A percentile compares a stretch with the other conserved stretches of the same genome.
phyloP scores from a whole-genome alignment of 2,888 invertebrate genomes.

The Limnephilus rhombicus region DNA sequence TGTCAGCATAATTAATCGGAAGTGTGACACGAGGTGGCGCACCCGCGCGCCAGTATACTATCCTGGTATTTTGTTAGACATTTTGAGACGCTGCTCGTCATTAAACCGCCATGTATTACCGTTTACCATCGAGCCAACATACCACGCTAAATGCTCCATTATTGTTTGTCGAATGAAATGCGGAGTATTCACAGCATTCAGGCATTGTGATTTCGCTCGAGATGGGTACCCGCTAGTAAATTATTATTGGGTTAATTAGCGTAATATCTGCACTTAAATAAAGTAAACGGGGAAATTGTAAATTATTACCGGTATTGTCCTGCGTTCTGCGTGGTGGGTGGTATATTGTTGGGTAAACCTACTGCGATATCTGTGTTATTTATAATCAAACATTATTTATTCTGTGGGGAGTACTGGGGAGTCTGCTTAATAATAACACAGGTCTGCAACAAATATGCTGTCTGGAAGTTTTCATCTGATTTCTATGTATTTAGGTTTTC shows the following conservation, averaged over 20 bases:
- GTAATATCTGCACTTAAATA: background rate
- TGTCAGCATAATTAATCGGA: conserved; percentile 50
- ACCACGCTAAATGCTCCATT: conserved; percentile 16
- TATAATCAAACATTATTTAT: too few species aligned
- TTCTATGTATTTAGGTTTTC: too few species aligned
- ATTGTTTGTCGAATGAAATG: conserved; percentile 1
- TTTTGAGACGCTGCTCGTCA: conserved; percentile 29
- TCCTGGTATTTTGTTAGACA: conserved; percentile 29
- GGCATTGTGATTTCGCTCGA: conserved; percentile 11
- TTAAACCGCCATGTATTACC: conserved; percentile 30
- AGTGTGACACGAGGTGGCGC: conserved; percentile 37
- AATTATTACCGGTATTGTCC: background rate
- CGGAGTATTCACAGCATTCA: background rate
- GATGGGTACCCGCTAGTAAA: background rate
- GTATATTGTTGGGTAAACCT: background rate
- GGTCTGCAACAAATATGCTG: too few species aligned
- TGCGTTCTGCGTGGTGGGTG: background rate
- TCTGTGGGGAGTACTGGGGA: too few species aligned
- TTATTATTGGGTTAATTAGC: background rate
- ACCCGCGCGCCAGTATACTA: conserved; percentile 17
- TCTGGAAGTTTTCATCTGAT: too few species aligned
- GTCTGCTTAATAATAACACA: too few species aligned
- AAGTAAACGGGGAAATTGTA: background rate
- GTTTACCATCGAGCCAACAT: background rate
- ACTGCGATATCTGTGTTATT: too few species aligned